A percentile compares a stretch with the other conserved stretches of the same genome.
These are phyloP conservation scores for Pedionomus torquatus DNA, from an alignment of 2,113 vertebrate genomes.

Conservation along the genomic window DNA sequence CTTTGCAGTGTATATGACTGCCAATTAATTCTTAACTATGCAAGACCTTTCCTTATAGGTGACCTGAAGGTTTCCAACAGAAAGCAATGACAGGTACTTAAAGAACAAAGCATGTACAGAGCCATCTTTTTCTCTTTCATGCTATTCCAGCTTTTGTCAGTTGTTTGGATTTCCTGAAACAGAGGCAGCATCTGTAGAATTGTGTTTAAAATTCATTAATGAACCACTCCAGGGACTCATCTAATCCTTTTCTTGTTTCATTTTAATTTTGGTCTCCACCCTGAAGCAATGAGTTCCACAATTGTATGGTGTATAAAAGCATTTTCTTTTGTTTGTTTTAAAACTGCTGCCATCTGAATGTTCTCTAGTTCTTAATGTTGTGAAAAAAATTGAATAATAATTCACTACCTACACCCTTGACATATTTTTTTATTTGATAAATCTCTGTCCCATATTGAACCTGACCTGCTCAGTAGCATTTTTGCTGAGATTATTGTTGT, in stretches of 20 bases:
- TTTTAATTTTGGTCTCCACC: slow-evolving; percentile 24
- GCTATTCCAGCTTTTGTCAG: not conserved
- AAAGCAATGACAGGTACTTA: not conserved
- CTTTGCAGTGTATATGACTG: not conserved
- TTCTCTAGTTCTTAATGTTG: not conserved
- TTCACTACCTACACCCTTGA: not conserved
- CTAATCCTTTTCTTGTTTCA: not conserved
- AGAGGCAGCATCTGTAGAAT: slow-evolving; percentile 4
- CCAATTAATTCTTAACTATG: not conserved
- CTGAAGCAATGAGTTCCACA: not conserved
- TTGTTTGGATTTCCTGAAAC: slow-evolving; percentile 10
- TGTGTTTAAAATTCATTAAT: slow-evolving; percentile 42
- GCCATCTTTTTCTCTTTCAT: not conserved
- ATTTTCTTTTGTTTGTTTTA: slow-evolving; percentile 17
- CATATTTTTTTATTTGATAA: not conserved
- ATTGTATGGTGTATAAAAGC: not conserved
- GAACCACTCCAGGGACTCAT: not conserved
- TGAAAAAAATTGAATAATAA: not conserved
- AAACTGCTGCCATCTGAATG: not conserved
- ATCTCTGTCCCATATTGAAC: not conserved
- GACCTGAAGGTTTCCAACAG: not conserved
- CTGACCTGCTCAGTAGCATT: not conserved
- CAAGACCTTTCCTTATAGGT: not conserved
- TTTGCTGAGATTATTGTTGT: not conserved
- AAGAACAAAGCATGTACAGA: not conserved